Evolutionary conservation across 1,140 invertebrate genomes (phyloP).

Genomic region (Neodiprion virginianus): DNA sequence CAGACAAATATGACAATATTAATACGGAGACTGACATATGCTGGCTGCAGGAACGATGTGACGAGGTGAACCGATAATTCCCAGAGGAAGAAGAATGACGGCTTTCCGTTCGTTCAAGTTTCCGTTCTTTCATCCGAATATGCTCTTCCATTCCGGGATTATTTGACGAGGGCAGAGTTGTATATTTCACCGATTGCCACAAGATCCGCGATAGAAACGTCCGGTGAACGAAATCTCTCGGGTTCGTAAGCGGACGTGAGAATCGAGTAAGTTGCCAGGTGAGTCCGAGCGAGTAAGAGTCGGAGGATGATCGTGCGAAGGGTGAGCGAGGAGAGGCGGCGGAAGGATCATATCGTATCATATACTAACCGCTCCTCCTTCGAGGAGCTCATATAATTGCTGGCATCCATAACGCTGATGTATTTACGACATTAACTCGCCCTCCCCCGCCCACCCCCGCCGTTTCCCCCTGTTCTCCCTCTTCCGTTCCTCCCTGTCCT

Average conservation of each 20-base stretch:
- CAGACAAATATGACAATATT: no score
- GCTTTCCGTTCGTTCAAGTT: no score
- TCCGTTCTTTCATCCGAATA: no score
- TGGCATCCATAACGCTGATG: conserved; percentile 63
- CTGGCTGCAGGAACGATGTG: no score
- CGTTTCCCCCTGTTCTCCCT: conserved; percentile 27
- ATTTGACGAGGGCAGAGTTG: no score
- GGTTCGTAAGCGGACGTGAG: conserved; percentile 39
- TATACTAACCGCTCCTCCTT: conserved; percentile 51
- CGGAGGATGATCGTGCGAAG: conserved; percentile 22
- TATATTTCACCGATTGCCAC: no score
- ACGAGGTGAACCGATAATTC: no score
- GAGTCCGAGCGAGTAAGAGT: background rate
- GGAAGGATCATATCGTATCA: conserved; percentile 47
- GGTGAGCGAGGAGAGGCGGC: conserved; percentile 39
- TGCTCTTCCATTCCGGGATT: no score
- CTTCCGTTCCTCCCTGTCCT: conserved; percentile 49
- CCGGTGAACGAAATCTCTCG: no score
- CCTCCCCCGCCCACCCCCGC: conserved; percentile 39
- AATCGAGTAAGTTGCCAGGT: conserved; percentile 48
- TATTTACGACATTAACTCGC: conserved; percentile 63
- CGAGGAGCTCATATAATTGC: conserved; percentile 59
- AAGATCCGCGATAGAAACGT: no score
- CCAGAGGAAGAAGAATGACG: no score
- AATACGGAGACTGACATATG: no score